Evolutionary conservation across 64 coral and sea anemone genomes (phyloP), one percentile per base, ranked within the genome.

Genomic region (Dendronephthya gigantea): DNA sequence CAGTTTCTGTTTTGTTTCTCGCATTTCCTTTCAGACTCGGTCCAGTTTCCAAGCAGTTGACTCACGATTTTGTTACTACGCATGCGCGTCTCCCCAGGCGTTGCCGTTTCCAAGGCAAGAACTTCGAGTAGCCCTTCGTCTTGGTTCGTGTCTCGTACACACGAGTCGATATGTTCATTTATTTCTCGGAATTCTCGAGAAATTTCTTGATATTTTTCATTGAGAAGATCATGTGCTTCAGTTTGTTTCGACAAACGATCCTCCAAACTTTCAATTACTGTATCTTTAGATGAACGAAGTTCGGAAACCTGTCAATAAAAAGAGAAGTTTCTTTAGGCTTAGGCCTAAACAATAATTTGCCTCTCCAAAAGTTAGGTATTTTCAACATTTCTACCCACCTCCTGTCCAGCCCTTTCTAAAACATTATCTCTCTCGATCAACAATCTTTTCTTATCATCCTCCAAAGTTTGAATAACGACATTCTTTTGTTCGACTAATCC

Each of bases 401-500:
- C 72, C 29, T 79, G 32, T 79, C 15, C 2, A 11, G 36, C 36
- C 72, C 27, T 79, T 36, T 15, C 72, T 36, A 33, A 15, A 0
- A 39, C 32, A 15, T 79, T 33, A 79, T 79, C 32, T 16, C 72
- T 34, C 29, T 79, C 72, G 7, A 39, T 19, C 72, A 79, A 39
- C 72, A 79, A 34, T 79, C 72, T 79, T 34, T 39, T 79, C 36
- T 39, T 29, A 39, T 79, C 72, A 79, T 39, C 22, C 32, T 79
- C 72, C 31, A 79, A 34, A 36, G 28, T 79, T 79, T 79, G 72
- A 79, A 79, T 79, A 12, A 79, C 72, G 72, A 79, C 72, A 79
- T 39, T 35, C 72, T 79, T 79, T 19, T 79, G 72, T 79, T 79
- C 72, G 36, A 79, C 72, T 12, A 79, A 36, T 39, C 72, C 36